A percentile compares a stretch with the other conserved stretches of the same genome.
phyloP scores from a whole-genome alignment of 2,113 vertebrate genomes.

The Emberiza fucata region DNA sequence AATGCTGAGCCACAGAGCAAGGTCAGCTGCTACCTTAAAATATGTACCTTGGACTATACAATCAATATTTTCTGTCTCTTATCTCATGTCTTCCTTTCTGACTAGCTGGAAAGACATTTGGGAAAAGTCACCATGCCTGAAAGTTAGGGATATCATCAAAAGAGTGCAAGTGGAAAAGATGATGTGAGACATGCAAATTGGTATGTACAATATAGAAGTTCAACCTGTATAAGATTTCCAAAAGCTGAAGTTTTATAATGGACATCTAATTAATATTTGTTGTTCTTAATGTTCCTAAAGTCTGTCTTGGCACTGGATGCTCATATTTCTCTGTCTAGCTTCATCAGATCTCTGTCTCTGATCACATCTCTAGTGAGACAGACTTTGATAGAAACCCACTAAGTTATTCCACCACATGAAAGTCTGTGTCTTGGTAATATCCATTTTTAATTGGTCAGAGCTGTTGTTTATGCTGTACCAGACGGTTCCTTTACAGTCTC shows the following conservation, averaged over 20 bases:
- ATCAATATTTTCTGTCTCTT: neutral
- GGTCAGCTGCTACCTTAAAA: neutral
- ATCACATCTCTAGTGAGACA: neutral
- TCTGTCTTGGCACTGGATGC: neutral
- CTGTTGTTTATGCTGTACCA: neutral
- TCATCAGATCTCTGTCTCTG: neutral
- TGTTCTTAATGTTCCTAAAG: neutral
- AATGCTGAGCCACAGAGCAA: neutral
- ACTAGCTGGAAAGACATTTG: neutral
- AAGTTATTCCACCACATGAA: neutral
- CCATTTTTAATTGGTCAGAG: constrained; percentile 6
- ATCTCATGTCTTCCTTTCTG: neutral
- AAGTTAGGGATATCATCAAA: neutral
- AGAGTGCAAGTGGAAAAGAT: neutral
- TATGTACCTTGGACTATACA: neutral
- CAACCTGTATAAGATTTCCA: neutral
- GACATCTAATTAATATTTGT: constrained; percentile 6
- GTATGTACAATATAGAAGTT: neutral
- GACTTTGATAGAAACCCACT: constrained; percentile 12
- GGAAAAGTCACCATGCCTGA: neutral
- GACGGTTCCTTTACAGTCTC: neutral
- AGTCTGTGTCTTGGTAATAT: neutral
- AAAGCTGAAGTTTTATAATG: neutral
- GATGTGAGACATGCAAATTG: neutral
- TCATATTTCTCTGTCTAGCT: neutral